Evolutionary conservation across 2,797 vertebrate genomes (phyloP).

Genomic region (Catostomus latipinnis): DNA sequence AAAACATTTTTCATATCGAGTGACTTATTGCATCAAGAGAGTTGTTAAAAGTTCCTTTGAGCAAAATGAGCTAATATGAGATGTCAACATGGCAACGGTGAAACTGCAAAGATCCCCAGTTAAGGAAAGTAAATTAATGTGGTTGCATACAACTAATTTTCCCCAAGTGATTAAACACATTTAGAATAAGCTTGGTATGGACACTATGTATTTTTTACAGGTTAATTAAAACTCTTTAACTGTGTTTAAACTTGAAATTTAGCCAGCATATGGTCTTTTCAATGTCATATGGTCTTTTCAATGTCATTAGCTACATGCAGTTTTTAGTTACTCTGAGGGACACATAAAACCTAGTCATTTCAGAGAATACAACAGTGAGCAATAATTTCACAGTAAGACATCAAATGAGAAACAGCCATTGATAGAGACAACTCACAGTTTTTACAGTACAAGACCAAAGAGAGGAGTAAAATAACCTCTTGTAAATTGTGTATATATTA

Average conservation of each 20-base stretch:
- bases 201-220: slow-evolving; percentile 14
- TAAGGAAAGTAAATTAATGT: slow-evolving; percentile 46
- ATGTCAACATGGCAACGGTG: neutral
- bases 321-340: neutral
- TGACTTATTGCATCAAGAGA: slow-evolving; percentile 9
- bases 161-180: slow-evolving; percentile 24
- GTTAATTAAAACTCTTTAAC: neutral
- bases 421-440: neutral
- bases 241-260: neutral
- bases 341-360: neutral
- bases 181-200: slow-evolving; percentile 16
- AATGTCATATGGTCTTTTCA: neutral
- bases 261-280: neutral
- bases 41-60: slow-evolving; percentile 9
- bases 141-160: slow-evolving; percentile 32
- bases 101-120: slow-evolving; percentile 36
- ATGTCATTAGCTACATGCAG: slow-evolving; percentile 8
- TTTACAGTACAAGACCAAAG: slow-evolving; percentile 15
- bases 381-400: neutral
- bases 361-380: neutral
- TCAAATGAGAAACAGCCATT: slow-evolving; percentile 22
- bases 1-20: slow-evolving; percentile 10
- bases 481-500: slow-evolving; percentile 8
- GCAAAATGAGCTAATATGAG: slow-evolving; percentile 4
- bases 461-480: slow-evolving; percentile 6